Base-by-base conservation (phyloP, 2,797 vertebrate species). In the Phrynocephalus forsythii region DNA sequence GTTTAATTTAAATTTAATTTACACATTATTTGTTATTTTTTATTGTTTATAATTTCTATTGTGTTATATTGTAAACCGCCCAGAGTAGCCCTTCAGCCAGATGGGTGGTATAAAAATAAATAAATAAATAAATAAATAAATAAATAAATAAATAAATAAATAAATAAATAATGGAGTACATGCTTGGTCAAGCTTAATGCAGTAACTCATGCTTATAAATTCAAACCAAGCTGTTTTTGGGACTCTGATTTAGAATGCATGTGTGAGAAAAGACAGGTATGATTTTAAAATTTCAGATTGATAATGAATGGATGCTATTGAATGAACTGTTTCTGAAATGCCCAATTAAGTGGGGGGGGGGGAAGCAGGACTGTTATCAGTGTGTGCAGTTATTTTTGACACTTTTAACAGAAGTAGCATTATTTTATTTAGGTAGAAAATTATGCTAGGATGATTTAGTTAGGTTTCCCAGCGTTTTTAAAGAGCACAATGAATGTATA, bases 251-350 rank as follows among this genome's bases (percentile, higher is more conserved):
- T 79, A 48, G 38, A 18, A 88, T 48, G 28, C 48, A 13, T 88
- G 38, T 10, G 66, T 73, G 30, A 73, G 38, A 15, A 33, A 30
- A 0, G 48, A 44, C 15, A 28, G 38, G 28, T 20, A 11, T 44
- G n/a, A 50, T 13, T 86, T 79, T 79, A 71, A 79, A 86, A 86
- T 79, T 67, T 84, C 56, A 88, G 33, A 79, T 72, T 63, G 50
- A 38, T 78, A 88, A 84, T 84, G 33, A 79, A 66, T 30, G 28
- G 50, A 84, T 26, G 33, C 69, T 50, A n/a, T 67, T 84, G 69
- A 80, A 83, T 83, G 77, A 87, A 83, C 75, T 73, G 87, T 84
- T 79, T 80, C 75, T 84, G 82, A 84, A 88, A 84, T 38, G 73
- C 52, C 38, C 82, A 80, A 73, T 75, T 88, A 73, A 28, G 8